These are phyloP conservation scores for Sylvia borin DNA, from an alignment of 2,797 vertebrate genomes.

Conservation along the genomic window DNA sequence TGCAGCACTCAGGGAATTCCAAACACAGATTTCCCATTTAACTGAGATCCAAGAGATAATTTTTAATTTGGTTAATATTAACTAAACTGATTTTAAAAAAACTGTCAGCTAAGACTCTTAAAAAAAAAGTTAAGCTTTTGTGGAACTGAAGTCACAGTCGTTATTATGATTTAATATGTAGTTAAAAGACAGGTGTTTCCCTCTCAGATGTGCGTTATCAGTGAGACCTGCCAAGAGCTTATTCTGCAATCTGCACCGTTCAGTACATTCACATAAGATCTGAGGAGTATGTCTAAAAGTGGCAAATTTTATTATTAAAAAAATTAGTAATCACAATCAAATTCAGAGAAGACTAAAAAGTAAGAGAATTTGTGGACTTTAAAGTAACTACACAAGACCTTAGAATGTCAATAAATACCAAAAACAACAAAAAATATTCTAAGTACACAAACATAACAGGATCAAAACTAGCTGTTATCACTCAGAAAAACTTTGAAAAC, in stretches of 20 bases:
- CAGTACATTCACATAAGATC: not conserved
- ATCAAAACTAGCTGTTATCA: not conserved
- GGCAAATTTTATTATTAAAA: not conserved
- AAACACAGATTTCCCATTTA: not conserved
- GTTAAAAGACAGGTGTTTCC: not conserved
- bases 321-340: not conserved
- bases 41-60: not conserved
- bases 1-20: not conserved
- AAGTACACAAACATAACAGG: not conserved
- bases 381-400: not conserved
- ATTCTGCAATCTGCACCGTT: not conserved
- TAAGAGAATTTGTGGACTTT: not conserved
- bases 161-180: not conserved
- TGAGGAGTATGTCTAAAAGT: not conserved
- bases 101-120: not conserved
- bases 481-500: not conserved
- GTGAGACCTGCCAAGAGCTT: not conserved
- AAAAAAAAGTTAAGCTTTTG: not conserved
- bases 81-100: not conserved
- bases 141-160: not conserved
- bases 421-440: not conserved
- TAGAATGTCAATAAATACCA: not conserved
- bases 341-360: not conserved
- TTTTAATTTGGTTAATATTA: not conserved
- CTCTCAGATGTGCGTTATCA: not conserved